Conservation (phyloP, 2,113 vertebrate genomes). For the Cygnus buccinator region DNA sequence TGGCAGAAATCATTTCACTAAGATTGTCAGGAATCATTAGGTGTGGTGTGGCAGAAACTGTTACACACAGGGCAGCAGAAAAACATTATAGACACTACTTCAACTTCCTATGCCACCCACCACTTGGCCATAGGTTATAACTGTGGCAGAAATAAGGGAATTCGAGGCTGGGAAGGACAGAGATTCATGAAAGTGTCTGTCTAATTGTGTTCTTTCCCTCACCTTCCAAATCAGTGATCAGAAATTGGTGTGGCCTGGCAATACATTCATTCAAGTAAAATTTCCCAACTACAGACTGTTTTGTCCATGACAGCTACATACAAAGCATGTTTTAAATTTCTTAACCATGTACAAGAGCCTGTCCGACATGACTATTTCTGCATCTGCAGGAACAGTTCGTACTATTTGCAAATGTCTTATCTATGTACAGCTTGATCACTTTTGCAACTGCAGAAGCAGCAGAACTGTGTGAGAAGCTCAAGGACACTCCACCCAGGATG, state of each 20-base stretch:
- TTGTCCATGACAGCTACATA: background rate
- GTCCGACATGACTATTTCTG: background rate
- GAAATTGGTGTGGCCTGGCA: background rate
- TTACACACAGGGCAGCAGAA: fast-evolving
- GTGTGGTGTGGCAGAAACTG: fast-evolving
- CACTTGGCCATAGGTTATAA: background rate
- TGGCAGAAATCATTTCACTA: background rate
- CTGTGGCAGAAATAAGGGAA: background rate
- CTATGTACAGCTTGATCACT: background rate
- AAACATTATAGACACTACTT: background rate
- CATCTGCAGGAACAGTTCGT: background rate
- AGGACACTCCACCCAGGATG: background rate
- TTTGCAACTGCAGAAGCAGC: background rate
- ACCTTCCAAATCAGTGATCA: background rate
- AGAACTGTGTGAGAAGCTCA: background rate
- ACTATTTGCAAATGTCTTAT: background rate
- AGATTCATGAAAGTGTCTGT: background rate
- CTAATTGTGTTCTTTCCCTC: background rate
- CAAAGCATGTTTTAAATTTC: background rate
- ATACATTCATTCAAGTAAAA: background rate
- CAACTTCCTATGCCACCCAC: fast-evolving
- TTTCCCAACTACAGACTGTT: background rate
- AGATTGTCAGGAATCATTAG: fast-evolving
- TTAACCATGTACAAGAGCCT: background rate
- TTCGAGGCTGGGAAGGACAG: background rate